These are phyloP conservation scores for Macrosoma leucophasiata DNA, from an alignment of 2,888 invertebrate species.

Conservation along the genomic window DNA sequence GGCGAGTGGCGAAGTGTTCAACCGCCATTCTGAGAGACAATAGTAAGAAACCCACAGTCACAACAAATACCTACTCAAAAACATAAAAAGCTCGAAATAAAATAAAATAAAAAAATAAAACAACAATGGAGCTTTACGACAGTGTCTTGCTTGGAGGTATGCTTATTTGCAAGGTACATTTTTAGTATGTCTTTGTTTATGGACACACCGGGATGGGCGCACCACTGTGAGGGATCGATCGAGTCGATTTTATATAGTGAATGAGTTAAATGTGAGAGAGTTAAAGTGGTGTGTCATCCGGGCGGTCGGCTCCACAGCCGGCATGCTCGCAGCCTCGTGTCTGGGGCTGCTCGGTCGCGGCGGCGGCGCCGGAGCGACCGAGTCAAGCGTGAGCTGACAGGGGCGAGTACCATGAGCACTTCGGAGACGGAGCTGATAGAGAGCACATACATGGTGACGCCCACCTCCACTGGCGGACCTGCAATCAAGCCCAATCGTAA, in stretches of 20 bases:
- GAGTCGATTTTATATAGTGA: slow-evolving; percentile 11
- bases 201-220: slow-evolving; percentile 47
- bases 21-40: slow-evolving; percentile 39
- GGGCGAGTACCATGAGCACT: slow-evolving; percentile 96
- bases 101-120: too few species aligned
- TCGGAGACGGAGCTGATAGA: slow-evolving; percentile 99
- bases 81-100: slow-evolving; percentile 57
- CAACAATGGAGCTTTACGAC: slow-evolving; percentile 50
- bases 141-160: slow-evolving; percentile 46
- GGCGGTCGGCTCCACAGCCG: slow-evolving; percentile 47
- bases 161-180: slow-evolving; percentile 48
- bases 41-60: slow-evolving; percentile 50
- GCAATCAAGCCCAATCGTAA: slow-evolving; percentile 80
- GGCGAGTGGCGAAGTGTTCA: slow-evolving; percentile 36
- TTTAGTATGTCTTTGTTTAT: slow-evolving; percentile 42
- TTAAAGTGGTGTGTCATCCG: slow-evolving; percentile 39
- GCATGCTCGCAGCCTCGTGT: slow-evolving; percentile 74
- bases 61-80: slow-evolving; percentile 54
- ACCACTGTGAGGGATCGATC: slow-evolving; percentile 32
- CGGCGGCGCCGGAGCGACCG: slow-evolving; percentile 32
- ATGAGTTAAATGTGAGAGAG: slow-evolving; percentile 10
- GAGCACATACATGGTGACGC: slow-evolving; percentile 98
- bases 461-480: slow-evolving; percentile 98
- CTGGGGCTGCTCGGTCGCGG: slow-evolving; percentile 72
- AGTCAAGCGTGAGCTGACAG: slow-evolving; percentile 85